Conservation (phyloP, 2,888 invertebrate genomes). For the Aproaerema taeniolella region DNA sequence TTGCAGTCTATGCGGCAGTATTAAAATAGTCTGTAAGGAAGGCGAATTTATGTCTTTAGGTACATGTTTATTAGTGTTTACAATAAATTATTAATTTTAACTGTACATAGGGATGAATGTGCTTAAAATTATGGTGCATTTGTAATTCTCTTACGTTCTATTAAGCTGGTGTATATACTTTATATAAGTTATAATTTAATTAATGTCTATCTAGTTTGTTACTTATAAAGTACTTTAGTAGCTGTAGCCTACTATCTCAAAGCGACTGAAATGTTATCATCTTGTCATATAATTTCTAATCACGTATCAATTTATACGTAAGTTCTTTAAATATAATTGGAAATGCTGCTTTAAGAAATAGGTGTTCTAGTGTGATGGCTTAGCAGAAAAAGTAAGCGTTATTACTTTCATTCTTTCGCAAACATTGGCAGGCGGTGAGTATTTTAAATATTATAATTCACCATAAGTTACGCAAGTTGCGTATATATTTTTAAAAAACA, state of each 20-base stretch:
- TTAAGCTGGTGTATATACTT: constrained; percentile 66
- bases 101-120: constrained; percentile 59
- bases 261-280: constrained; percentile 51
- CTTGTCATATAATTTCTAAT: constrained; percentile 20
- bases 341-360: constrained; percentile 33
- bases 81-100: constrained; percentile 39
- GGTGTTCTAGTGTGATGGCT: too few relatives aligned
- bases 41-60: constrained; percentile 17
- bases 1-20: constrained; percentile 10
- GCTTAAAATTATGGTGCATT: constrained; percentile 56
- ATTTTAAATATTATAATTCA: too few relatives aligned
- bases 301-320: constrained; percentile 1
- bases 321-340: constrained; percentile 14
- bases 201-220: constrained; percentile 27
- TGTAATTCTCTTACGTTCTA: constrained; percentile 51
- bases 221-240: constrained; percentile 50
- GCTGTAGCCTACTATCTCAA: constrained; percentile 41
- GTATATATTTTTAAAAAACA: too few relatives aligned
- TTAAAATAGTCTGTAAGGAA: too few relatives aligned
- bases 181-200: constrained; percentile 56
- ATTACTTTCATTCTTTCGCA: too few relatives aligned
- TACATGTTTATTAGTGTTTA: too few relatives aligned
- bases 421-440: too few relatives aligned
- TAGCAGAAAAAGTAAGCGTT: too few relatives aligned
- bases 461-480: too few relatives aligned